phyloP scores from a whole-genome alignment of 2,797 vertebrate species.

The Peromyscus attwateri region DNA sequence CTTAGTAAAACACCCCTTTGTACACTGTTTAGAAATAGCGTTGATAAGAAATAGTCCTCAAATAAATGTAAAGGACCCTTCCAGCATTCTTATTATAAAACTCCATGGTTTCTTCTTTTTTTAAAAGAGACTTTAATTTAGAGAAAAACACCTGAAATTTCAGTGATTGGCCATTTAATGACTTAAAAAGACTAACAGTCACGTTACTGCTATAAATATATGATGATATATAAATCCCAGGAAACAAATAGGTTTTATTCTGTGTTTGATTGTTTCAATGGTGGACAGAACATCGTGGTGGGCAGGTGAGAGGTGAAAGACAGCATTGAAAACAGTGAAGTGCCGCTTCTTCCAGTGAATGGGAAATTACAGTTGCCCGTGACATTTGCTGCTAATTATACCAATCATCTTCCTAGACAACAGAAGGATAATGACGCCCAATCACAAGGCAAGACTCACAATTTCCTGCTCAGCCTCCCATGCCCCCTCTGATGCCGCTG shows the following conservation, averaged over 20 bases:
- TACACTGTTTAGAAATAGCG: not conserved
- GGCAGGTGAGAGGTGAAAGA: not conserved
- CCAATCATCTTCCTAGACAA: slow-evolving; percentile 75
- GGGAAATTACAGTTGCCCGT: slow-evolving; percentile 64
- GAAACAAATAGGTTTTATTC: slow-evolving; percentile 37
- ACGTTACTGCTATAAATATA: not conserved
- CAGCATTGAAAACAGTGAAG: slow-evolving; percentile 57
- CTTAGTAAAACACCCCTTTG: not conserved
- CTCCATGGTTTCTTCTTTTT: not conserved
- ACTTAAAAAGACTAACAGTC: slow-evolving; percentile 15
- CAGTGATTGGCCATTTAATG: not conserved
- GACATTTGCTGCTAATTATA: slow-evolving; percentile 77
- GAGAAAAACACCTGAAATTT: slow-evolving; percentile 14
- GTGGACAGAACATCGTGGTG: not conserved
- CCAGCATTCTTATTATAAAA: not conserved
- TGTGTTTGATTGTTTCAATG: not conserved
- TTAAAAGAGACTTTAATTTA: slow-evolving; percentile 29
- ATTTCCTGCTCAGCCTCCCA: slow-evolving; percentile 57
- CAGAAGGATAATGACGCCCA: slow-evolving; percentile 68
- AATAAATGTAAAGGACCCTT: not conserved
- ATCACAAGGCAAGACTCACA: slow-evolving; percentile 59
- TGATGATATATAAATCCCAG: not conserved
- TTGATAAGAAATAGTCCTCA: slow-evolving; percentile 26
- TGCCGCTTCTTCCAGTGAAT: slow-evolving; percentile 61
- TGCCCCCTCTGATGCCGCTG: not conserved